phyloP scores from a whole-genome alignment of 2,797 vertebrate genomes.

The Cyclura pinguis region DNA sequence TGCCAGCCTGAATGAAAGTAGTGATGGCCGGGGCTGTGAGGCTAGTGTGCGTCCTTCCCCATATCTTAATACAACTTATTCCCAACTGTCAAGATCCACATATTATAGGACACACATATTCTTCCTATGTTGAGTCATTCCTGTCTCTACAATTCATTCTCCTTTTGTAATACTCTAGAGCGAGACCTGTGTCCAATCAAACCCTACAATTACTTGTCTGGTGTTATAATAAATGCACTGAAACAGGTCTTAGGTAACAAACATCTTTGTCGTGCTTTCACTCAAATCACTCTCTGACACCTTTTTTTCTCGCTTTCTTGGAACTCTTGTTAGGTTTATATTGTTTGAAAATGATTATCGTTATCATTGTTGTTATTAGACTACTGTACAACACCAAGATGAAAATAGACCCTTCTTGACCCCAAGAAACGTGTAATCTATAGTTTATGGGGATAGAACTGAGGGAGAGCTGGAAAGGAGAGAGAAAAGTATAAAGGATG shows the following conservation, averaged over 20 bases:
- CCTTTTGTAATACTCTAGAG: constrained; percentile 21
- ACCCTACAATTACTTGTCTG: constrained; percentile 46
- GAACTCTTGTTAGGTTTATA: constrained; percentile 61
- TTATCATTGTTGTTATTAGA: constrained; percentile 7
- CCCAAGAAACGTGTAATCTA: neutral
- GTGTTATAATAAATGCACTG: constrained; percentile 55
- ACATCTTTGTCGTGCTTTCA: constrained; percentile 48
- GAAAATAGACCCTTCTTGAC: neutral
- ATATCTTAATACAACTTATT: no score
- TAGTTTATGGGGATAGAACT: neutral
- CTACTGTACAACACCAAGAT: neutral
- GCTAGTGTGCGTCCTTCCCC: no score
- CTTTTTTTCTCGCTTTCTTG: constrained; percentile 51
- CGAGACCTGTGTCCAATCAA: constrained; percentile 6
- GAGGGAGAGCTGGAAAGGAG: neutral
- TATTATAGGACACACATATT: neutral
- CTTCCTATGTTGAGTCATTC: neutral
- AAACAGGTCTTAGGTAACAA: constrained; percentile 57
- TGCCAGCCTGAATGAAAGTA: no score
- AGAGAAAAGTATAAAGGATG: neutral
- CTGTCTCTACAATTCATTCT: neutral
- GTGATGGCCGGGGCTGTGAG: no score
- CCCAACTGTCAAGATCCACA: neutral
- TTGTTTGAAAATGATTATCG: neutral
- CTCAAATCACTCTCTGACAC: constrained; percentile 46